Base-by-base conservation (phyloP, 2,888 invertebrate genomes). In the Drosophila borborema region DNA sequence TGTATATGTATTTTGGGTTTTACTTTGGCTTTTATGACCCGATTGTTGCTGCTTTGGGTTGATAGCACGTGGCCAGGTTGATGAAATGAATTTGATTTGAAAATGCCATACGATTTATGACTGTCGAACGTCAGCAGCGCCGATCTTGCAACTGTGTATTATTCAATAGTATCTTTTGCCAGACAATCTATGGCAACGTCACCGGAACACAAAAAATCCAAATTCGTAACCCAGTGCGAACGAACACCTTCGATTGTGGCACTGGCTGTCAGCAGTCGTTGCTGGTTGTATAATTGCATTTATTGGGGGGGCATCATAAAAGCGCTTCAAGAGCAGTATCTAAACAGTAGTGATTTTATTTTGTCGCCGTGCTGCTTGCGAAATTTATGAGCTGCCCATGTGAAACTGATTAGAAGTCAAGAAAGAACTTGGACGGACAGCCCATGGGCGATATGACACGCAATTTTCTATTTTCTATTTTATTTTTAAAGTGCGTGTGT, bases 321-420 rank as follows among this genome's bases (percentile, higher is more conserved):
- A 85, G 31, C 68, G 80, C 75, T 80, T 85, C 64, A 86, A 89
- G 86, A 86, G 81, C 85, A 79, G 87, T 85, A 89, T 85, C 85
- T 89, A 89, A 85, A 90, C 89, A 89, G 88, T 90, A 90, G 89
- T 89, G 90, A 89, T 89, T 89, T 88, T 72, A 80, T 81, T 83
- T 85, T 67, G 81, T 76, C 81, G 81, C 65, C 72, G 61, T 48
- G 58, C 49, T 54, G 68, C 67, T 76, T 76, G 78, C 78, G 70
- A 89, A 89, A 85, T 85, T 89, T 85, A 85, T 85, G 85, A 72
- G 82, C 78, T 72, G 80, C 68, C 77, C 84, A 89, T 89, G 84
- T 86, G 87, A 81, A 86, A 85, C 89, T 85, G 84, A 85, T 85
- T 89, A 85, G 76, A 81, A 61, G 54, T 58, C 64, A 31, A 34